phyloP scores from a whole-genome alignment of 2,113 vertebrate species.

The Dipodomys stephensi region DNA sequence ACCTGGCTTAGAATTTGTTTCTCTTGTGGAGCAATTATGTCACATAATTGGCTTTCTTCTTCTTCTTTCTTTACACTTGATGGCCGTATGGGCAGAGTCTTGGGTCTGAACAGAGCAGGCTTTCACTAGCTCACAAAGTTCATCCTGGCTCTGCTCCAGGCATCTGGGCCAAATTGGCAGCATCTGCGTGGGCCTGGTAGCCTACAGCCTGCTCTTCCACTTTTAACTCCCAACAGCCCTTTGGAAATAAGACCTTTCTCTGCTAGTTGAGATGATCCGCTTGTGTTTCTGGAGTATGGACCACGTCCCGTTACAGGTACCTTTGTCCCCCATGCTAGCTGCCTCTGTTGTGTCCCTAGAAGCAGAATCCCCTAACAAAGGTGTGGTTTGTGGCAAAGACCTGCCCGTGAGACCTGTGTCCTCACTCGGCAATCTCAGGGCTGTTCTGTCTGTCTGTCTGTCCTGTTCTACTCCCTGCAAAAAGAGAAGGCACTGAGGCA shows the following conservation, averaged over 20 bases:
- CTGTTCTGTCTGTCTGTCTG: background rate
- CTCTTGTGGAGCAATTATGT: background rate
- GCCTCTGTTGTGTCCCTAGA: background rate
- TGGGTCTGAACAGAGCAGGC: background rate
- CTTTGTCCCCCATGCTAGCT: background rate
- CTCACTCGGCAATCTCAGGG: background rate
- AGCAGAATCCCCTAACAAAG: background rate
- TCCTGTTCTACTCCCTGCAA: background rate
- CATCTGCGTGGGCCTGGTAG: background rate
- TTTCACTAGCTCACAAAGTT: background rate
- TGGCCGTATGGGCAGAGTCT: background rate
- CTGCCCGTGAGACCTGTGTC: background rate
- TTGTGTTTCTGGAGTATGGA: background rate
- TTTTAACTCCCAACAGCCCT: background rate
- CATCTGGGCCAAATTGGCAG: background rate
- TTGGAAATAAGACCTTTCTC: background rate
- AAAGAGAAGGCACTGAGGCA: no score
- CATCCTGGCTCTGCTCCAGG: background rate
- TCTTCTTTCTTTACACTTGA: background rate
- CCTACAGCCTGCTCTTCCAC: background rate
- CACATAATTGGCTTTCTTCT: background rate
- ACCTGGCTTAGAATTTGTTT: background rate
- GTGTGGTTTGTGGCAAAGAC: background rate
- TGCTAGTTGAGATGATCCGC: background rate
- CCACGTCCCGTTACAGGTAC: background rate